phyloP scores from a whole-genome alignment of 2,113 vertebrate species.

The Semnopithecus entellus region DNA sequence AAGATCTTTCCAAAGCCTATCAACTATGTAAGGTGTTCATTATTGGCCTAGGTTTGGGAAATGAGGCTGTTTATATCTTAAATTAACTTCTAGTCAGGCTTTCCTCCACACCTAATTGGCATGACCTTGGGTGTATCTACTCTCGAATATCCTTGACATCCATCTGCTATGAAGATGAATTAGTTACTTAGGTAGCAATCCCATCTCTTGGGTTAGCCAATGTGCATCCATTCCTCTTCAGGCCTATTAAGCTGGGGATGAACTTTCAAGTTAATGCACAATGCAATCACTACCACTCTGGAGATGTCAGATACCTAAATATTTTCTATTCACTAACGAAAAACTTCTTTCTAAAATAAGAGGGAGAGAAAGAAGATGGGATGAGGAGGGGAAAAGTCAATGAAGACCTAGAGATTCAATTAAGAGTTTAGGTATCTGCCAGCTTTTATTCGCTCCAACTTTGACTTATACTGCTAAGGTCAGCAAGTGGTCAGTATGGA shows the following conservation, averaged over 20 bases:
- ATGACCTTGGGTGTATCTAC: slow-evolving; percentile 78
- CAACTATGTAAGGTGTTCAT: not conserved
- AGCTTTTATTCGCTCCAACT: slow-evolving; percentile 76
- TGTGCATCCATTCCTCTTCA: slow-evolving; percentile 82
- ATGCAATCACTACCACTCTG: slow-evolving; percentile 71
- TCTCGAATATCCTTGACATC: slow-evolving; percentile 64
- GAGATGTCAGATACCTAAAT: slow-evolving; percentile 76
- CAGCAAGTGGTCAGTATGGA: slow-evolving; percentile 60
- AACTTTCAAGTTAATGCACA: slow-evolving; percentile 78
- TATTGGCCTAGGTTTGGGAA: slow-evolving; percentile 1
- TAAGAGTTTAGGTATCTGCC: slow-evolving; percentile 75
- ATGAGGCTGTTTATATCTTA: slow-evolving; percentile 39
- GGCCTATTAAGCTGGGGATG: slow-evolving; percentile 78
- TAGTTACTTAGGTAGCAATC: slow-evolving; percentile 83
- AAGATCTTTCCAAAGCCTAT: slow-evolving; percentile 45
- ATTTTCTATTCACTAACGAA: slow-evolving; percentile 82
- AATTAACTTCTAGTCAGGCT: not conserved
- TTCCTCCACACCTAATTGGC: slow-evolving; percentile 72
- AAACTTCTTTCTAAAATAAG: slow-evolving; percentile 74
- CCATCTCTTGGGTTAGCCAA: slow-evolving; percentile 78
- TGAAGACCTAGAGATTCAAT: slow-evolving; percentile 76
- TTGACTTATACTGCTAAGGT: slow-evolving; percentile 77
- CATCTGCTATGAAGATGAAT: slow-evolving; percentile 83
- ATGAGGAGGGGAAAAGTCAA: not conserved
- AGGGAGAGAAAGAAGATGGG: not conserved